Evolutionary conservation across 2,113 vertebrate genomes (phyloP).

Genomic region (Phasianus colchicus): DNA sequence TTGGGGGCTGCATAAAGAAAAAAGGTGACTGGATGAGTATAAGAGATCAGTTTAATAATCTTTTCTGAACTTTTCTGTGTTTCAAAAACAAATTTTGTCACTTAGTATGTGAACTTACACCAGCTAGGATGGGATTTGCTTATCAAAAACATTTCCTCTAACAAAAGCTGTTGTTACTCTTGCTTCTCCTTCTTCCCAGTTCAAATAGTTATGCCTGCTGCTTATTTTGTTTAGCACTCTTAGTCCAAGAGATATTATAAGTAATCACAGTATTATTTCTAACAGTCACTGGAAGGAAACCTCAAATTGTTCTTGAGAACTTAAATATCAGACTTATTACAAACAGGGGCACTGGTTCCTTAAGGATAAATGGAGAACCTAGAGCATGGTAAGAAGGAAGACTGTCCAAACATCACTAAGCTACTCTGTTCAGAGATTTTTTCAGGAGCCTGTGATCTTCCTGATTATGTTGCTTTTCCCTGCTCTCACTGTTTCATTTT

Average conservation of each 20-base stretch:
- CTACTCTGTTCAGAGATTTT: not conserved
- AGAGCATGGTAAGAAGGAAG: not conserved
- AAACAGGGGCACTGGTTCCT: not conserved
- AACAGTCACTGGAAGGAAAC: constrained; percentile 55
- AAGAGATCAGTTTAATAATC: not conserved
- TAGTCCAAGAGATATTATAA: constrained; percentile 19
- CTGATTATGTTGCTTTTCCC: not conserved
- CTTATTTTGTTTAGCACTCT: constrained; percentile 40
- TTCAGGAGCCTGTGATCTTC: not conserved
- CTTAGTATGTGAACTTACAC: not conserved
- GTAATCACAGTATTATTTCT: constrained; percentile 32
- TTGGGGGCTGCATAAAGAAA: not conserved
- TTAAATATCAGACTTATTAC: constrained; percentile 29
- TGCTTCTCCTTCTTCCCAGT: constrained; percentile 41
- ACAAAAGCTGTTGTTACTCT: constrained; percentile 45
- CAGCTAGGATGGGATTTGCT: not conserved
- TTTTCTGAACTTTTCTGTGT: not conserved
- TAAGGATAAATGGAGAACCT: not conserved
- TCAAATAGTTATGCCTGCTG: not conserved
- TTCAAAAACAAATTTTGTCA: not conserved
- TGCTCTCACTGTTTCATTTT: not conserved
- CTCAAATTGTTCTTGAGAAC: constrained; percentile 48
- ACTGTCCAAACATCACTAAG: not conserved
- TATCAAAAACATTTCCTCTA: constrained; percentile 47
- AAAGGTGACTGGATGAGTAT: not conserved